A percentile compares a stretch with the other conserved stretches of the same genome.
Evolutionary conservation across 1,140 invertebrate species (phyloP).

Genomic region (Papilio dardanus): DNA sequence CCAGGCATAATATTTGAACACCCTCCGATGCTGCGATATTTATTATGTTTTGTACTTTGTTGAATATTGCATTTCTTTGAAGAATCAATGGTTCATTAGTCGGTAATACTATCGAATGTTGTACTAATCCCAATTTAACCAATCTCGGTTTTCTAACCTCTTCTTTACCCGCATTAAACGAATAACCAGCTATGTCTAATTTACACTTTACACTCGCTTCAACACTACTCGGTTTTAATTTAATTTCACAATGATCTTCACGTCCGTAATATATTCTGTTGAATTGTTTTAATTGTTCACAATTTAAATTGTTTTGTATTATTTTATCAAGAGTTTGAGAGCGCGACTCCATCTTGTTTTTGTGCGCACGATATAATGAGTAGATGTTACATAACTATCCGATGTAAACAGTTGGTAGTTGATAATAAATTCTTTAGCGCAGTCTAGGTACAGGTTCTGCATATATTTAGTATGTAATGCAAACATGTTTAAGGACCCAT

Average conservation of each 20-base stretch:
- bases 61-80: conserved; percentile 91
- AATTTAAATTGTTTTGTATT: conserved; percentile 72
- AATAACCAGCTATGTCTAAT: conserved; percentile 91
- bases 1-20: conserved; percentile 96
- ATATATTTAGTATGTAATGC: conserved; percentile 8
- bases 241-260: conserved; percentile 65
- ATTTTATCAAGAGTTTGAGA: conserved; percentile 55
- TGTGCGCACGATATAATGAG: conserved; percentile 21
- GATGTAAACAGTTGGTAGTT: conserved; percentile 31
- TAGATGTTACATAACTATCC: conserved; percentile 54
- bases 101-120: conserved; percentile 92
- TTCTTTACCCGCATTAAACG: conserved; percentile 84
- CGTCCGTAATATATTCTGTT: conserved; percentile 90
- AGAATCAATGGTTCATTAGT: conserved; percentile 88
- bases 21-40: conserved; percentile 90
- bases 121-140: conserved; percentile 93
- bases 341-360: conserved; percentile 53
- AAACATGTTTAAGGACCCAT: conserved; percentile 22
- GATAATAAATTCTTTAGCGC: conserved; percentile 32
- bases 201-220: conserved; percentile 72
- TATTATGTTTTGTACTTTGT: conserved; percentile 90
- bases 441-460: conserved; percentile 26
- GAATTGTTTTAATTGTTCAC: conserved; percentile 86
- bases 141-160: conserved; percentile 87
- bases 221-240: conserved; percentile 56